Base-by-base conservation (phyloP, 2,113 vertebrate species). In the Dipodomys stephensi region DNA sequence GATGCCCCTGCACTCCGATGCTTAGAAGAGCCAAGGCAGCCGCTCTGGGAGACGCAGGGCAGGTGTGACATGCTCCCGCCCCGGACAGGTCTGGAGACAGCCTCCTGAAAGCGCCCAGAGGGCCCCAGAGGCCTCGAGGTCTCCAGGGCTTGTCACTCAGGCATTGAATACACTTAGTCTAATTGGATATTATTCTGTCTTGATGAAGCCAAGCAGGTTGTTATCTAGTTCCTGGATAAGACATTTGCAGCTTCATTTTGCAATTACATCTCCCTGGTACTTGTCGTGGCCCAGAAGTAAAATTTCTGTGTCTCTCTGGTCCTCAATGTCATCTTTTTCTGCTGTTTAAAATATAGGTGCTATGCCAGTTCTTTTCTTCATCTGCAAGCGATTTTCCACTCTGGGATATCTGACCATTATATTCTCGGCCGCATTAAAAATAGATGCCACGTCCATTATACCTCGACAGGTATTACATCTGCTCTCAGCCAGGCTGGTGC, bases 111-210 rank as follows among this genome's bases (percentile, higher is more conserved):
- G 69, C 0, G 95, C 97, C 97, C 94, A 90, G 90, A 85, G 96
- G 97, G 88, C 93, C 97, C 97, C 94, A 96, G 93, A 94, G 94
- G 96, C 94, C 94, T 93, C 96, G 62, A 92, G 94, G 91, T 96
- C 96, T 93, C 92, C 64, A 44, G 92, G 86, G 95, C 95, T 93
- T 97, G 92, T 96, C 96, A 96, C 94, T 97, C 96, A 91, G 94
- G 88, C 92, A 93, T 92, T n/a, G 90, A 96, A 96, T 95, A 96
- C 76, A 83, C 96, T 96, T 94, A 93, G 85, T 94, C 95, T 97
- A 97, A 97, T 97, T 97, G 96, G 97, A 93, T 94, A 97, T 97
- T 95, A 94, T 95, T 93, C 96, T 85, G 79, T 80, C 94, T 93
- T 96, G 95, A 94, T 96, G 94, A 96, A 94, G 93, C 94, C 95